Conservation (phyloP, 2,113 vertebrate genomes). For the Atractosteus spatula region DNA sequence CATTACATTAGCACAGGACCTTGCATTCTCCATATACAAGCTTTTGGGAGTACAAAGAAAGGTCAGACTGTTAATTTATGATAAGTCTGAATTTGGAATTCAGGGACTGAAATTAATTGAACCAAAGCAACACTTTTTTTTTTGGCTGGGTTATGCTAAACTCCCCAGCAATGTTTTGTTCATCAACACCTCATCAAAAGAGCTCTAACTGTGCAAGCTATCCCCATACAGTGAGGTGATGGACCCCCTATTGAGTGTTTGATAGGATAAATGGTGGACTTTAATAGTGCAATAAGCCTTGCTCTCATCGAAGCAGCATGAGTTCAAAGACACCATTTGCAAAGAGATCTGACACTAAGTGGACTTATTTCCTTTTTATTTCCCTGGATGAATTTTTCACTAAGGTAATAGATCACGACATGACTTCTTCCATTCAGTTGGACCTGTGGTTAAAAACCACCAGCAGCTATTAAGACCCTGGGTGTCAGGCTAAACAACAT, state of each 20-base stretch:
- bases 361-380: constrained; percentile 9
- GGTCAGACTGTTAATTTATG: constrained; percentile 9
- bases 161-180: constrained; percentile 11
- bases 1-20: not conserved
- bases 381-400: constrained; percentile 14
- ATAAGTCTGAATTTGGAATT: not conserved
- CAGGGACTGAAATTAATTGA: not conserved
- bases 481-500: not conserved
- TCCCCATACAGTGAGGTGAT: constrained; percentile 22
- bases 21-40: not conserved
- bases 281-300: constrained; percentile 34
- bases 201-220: constrained; percentile 3
- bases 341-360: constrained; percentile 2
- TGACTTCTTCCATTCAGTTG: constrained; percentile 19
- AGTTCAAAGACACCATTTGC: constrained; percentile 16
- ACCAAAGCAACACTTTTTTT: not conserved
- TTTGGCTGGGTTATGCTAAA: not conserved
- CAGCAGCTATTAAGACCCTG: not conserved
- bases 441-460: not conserved
- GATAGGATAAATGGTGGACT: constrained; percentile 37
- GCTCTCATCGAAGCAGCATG: constrained; percentile 25
- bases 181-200: constrained; percentile 17
- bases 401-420: constrained; percentile 15
- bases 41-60: not conserved
- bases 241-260: constrained; percentile 30